Percentiles rank a stretch among this genome's conserved stretches.
Conservation (phyloP, 23 tunicate species). For the Ascidia mentula region DNA sequence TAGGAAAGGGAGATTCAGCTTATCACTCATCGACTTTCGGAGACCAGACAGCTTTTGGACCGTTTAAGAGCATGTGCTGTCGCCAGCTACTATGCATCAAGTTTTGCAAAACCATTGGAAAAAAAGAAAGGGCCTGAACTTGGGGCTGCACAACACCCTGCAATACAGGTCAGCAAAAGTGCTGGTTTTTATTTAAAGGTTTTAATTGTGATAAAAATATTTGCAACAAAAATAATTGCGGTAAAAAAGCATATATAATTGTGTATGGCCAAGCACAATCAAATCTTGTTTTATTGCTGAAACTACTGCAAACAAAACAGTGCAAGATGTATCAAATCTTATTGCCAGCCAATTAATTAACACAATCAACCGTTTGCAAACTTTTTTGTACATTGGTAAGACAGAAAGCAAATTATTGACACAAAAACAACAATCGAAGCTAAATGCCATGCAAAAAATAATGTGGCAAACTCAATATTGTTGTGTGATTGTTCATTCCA, state of each 20-base stretch:
- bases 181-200: too few relatives aligned
- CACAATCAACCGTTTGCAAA: too few relatives aligned
- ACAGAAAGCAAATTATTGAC: neutral
- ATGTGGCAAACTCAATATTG: conserved; percentile 51
- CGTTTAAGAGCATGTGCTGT: conserved; percentile 80
- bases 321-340: too few relatives aligned
- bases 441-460: conserved; percentile 64
- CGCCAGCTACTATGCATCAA: conserved; percentile 82
- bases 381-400: neutral
- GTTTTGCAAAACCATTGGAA: conserved; percentile 64
- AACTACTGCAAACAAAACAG: neutral
- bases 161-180: conserved; percentile 71
- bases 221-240: too few relatives aligned
- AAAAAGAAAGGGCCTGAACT: conserved; percentile 53
- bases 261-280: neutral
- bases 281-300: neutral
- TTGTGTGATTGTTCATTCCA: conserved; percentile 33
- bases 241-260: neutral
- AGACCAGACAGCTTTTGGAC: conserved; percentile 63
- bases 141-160: conserved; percentile 82
- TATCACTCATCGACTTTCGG: conserved; percentile 47
- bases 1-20: conserved; percentile 60
- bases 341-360: too few relatives aligned
- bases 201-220: too few relatives aligned
- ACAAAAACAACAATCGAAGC: conserved; percentile 27